Percentiles rank a stretch among this genome's conserved stretches.
Evolutionary conservation across 1,140 invertebrate species (phyloP).

Genomic region (Drosophila athabasca): DNA sequence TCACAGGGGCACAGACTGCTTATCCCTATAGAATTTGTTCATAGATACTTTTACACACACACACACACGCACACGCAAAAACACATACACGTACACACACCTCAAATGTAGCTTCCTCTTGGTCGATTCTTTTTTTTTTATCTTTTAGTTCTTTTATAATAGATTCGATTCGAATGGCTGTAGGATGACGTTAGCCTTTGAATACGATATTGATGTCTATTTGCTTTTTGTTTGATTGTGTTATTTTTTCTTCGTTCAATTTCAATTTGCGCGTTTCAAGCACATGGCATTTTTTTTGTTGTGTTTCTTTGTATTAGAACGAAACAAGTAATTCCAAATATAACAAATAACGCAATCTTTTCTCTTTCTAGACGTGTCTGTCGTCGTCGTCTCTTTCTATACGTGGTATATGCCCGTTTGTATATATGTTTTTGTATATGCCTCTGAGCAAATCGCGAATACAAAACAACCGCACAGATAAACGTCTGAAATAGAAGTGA

Average conservation of each 20-base stretch:
- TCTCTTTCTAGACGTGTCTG: conserved; percentile 9
- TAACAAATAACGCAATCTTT: conserved; percentile 53
- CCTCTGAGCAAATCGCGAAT: conserved; percentile 36
- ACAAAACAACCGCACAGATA: conserved; percentile 72
- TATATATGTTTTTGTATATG: conserved; percentile 22
- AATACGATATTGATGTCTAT: conserved; percentile 47
- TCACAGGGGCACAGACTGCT: conserved; percentile 33
- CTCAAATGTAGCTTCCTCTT: conserved; percentile 32
- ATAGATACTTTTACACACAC: conserved; percentile 35
- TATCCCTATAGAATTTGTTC: conserved; percentile 23
- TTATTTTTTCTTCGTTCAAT: conserved; percentile 29
- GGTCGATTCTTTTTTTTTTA: neutral
- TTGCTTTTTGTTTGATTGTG: conserved; percentile 27
- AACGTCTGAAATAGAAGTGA: conserved; percentile 82
- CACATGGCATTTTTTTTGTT: conserved; percentile 53
- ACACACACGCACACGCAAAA: conserved; percentile 4
- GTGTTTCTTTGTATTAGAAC: conserved; percentile 46
- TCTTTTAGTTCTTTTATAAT: conserved; percentile 40
- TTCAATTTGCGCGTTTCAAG: conserved; percentile 65
- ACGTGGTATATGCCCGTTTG: conserved; percentile 29
- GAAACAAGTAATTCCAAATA: conserved; percentile 74
- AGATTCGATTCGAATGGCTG: conserved; percentile 52
- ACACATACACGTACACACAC: conserved; percentile 28
- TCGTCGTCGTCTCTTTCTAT: conserved; percentile 38
- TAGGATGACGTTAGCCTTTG: conserved; percentile 66